A percentile compares a stretch with the other conserved stretches of the same genome.
Evolutionary conservation across 1,140 invertebrate species (phyloP).

Genomic region (Thaumatotibia leucotreta): DNA sequence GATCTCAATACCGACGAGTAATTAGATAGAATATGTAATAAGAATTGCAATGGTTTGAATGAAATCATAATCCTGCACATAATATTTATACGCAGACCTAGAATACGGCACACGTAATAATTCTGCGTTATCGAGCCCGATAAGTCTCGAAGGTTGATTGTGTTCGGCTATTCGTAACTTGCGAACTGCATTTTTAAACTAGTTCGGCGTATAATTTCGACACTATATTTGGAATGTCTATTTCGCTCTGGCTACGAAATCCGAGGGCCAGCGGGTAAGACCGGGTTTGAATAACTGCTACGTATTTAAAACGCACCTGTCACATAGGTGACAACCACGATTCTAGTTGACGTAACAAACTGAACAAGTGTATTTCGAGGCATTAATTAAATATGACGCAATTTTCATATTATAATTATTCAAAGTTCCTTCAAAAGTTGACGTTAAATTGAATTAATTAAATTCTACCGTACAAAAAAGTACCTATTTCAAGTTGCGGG

Average conservation of each 20-base stretch:
- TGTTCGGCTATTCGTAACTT: background rate
- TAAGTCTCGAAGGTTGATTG: background rate
- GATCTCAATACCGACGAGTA: too few relatives aligned
- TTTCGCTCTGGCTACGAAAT: background rate
- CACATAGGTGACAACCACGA: background rate
- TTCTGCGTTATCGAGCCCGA: background rate
- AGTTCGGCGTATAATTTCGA: background rate
- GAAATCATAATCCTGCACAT: background rate
- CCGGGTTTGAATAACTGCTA: constrained; percentile 27
- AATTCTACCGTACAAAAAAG: too few relatives aligned
- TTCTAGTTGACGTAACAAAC: background rate
- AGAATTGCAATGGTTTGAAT: too few relatives aligned
- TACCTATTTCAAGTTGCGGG: too few relatives aligned
- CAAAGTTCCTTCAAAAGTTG: too few relatives aligned
- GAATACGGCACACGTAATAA: background rate
- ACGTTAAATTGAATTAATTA: too few relatives aligned
- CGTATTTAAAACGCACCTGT: too few relatives aligned
- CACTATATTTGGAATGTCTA: background rate
- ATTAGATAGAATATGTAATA: too few relatives aligned
- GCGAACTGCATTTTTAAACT: constrained; percentile 1
- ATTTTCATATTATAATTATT: background rate
- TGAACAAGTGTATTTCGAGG: background rate
- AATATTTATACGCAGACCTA: background rate
- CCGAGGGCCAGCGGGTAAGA: constrained; percentile 15
- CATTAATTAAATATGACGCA: background rate